phyloP scores from a whole-genome alignment of 2,888 invertebrate genomes.

The Taenaris catops region DNA sequence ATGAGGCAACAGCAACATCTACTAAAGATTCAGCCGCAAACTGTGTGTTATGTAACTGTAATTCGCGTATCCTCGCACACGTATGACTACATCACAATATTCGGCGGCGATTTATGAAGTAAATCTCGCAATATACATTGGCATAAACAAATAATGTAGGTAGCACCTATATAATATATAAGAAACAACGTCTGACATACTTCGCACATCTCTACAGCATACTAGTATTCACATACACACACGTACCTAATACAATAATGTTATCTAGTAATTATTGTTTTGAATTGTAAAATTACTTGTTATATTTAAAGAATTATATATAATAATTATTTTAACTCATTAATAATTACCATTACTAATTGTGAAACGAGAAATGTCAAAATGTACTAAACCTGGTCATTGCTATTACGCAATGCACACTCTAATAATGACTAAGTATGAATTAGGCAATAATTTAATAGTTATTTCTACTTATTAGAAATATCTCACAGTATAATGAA shows the following conservation, averaged over 20 bases:
- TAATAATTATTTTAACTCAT: not conserved
- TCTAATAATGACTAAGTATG: constrained; percentile 2
- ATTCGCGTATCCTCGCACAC: constrained; percentile 24
- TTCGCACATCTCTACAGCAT: constrained; percentile 3
- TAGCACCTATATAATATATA: constrained; percentile 18
- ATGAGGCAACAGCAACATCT: constrained; percentile 41
- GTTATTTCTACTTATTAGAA: not conserved
- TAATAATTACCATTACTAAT: not conserved
- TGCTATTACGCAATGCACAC: not conserved
- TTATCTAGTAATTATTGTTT: constrained; percentile 2
- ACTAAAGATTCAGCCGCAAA: constrained; percentile 37
- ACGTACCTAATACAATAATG: not conserved
- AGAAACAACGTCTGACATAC: constrained; percentile 10
- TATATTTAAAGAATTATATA: not conserved
- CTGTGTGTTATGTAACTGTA: constrained; percentile 29
- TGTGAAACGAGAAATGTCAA: not conserved
- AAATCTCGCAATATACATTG: constrained; percentile 18
- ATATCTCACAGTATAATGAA: too few relatives aligned
- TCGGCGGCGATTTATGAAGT: constrained; percentile 21
- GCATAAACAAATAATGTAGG: constrained; percentile 20
- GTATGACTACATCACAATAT: constrained; percentile 24
- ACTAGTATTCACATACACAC: not conserved
- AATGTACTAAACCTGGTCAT: not conserved
- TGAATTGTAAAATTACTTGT: not conserved
- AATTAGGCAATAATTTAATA: constrained; percentile 5